A percentile compares a stretch with the other conserved stretches of the same genome.
These are phyloP conservation scores for Catagonus wagneri DNA, from an alignment of 2,113 vertebrate genomes.

Conservation along the genomic window DNA sequence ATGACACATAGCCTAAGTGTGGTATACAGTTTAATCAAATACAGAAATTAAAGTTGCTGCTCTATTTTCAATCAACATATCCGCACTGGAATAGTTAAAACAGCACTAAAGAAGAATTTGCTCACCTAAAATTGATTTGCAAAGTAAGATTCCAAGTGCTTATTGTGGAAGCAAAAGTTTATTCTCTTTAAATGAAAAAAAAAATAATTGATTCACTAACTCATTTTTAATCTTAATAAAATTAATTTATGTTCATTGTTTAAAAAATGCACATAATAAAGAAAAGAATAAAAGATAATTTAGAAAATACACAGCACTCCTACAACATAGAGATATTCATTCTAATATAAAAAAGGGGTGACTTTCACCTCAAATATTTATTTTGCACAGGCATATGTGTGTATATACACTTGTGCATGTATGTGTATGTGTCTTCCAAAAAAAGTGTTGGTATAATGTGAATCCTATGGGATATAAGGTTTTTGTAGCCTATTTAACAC, in stretches of 20 bases:
- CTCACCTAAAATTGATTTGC: neutral
- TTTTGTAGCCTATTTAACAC: neutral
- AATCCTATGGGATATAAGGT: neutral
- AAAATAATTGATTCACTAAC: neutral
- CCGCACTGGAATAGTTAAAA: neutral
- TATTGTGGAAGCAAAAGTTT: neutral
- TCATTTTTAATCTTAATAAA: neutral
- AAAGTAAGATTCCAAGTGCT: neutral
- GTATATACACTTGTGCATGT: neutral
- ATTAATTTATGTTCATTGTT: neutral
- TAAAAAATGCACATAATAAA: neutral
- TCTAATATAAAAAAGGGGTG: neutral
- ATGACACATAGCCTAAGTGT: neutral
- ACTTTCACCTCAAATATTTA: neutral
- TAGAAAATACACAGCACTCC: neutral
- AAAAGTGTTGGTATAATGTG: neutral
- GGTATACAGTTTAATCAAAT: neutral
- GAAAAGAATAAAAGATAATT: neutral
- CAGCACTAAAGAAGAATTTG: neutral
- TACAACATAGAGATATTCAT: neutral
- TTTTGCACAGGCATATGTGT: neutral
- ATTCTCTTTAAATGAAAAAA: neutral
- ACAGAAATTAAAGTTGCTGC: neutral
- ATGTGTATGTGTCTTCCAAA: neutral
- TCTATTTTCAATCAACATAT: neutral